Percentiles rank a stretch among this genome's conserved stretches.
Conservation (phyloP, 2,888 invertebrate genomes). For the Dryococelus australis region DNA sequence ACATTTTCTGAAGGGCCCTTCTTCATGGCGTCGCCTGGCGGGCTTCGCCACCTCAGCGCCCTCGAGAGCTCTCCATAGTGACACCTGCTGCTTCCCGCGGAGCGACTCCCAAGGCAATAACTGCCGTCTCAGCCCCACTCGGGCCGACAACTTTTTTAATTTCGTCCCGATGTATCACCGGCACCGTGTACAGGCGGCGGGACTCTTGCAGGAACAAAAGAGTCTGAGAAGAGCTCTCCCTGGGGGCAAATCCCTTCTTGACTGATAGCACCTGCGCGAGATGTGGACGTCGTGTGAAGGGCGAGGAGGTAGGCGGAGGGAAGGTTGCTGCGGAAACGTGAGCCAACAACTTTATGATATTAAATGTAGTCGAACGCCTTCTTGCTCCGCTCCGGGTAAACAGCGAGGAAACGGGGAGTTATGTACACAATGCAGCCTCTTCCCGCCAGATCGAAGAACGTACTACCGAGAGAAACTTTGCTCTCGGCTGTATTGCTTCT, state of each 20-base stretch:
- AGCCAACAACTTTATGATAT: constrained; percentile 9
- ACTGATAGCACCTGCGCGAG: not conserved
- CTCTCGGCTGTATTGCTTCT: too few species aligned
- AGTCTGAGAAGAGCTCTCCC: not conserved
- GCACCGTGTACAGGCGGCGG: not conserved
- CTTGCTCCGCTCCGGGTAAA: not conserved
- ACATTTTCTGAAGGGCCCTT: too few species aligned
- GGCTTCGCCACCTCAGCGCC: too few species aligned
- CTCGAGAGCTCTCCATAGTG: not conserved
- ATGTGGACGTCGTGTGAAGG: not conserved
- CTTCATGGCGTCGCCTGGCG: too few species aligned
- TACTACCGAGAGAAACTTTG: too few species aligned
- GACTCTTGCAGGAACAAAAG: not conserved
- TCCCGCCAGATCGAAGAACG: too few species aligned
- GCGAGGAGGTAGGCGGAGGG: not conserved
- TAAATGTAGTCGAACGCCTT: not conserved
- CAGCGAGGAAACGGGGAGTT: constrained; percentile 3
- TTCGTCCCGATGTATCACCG: constrained; percentile 22
- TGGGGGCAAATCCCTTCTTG: not conserved
- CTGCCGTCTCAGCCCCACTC: constrained; percentile 4
- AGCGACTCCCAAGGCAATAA: not conserved
- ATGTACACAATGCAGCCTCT: too few species aligned
- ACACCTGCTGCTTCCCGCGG: constrained; percentile 2
- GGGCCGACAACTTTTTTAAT: constrained; percentile 27
- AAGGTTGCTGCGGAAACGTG: constrained; percentile 10